These are phyloP conservation scores for Lanius ludovicianus DNA, from an alignment of 2,113 vertebrate genomes.

Conservation along the genomic window DNA sequence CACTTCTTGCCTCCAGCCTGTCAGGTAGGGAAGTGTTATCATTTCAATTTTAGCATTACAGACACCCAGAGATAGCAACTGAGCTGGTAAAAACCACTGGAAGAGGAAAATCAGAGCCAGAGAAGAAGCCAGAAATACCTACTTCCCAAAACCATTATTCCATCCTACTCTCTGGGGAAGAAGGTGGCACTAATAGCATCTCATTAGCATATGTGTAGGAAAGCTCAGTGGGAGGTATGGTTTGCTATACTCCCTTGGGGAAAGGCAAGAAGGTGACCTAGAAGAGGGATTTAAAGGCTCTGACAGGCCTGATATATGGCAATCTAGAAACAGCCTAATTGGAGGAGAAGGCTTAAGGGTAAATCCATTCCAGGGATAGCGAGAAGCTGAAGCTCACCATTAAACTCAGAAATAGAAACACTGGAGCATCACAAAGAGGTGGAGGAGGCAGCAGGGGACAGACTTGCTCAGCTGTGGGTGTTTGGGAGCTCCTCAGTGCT, in stretches of 20 bases:
- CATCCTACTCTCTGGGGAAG: neutral
- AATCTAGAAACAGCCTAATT: neutral
- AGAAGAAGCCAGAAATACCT: neutral
- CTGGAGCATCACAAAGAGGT: rapidly evolving
- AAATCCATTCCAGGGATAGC: neutral
- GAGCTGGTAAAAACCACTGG: neutral
- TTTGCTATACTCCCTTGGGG: neutral
- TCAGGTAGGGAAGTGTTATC: neutral
- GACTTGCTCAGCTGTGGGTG: neutral
- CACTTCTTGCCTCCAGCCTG: neutral
- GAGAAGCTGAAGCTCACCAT: neutral
- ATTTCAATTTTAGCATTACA: neutral
- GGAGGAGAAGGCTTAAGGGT: neutral
- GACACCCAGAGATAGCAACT: neutral
- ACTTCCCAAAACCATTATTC: neutral
- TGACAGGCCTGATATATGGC: neutral
- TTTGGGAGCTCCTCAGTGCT: neutral
- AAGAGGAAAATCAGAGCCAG: neutral
- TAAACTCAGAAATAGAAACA: neutral
- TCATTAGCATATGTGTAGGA: neutral
- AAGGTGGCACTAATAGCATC: neutral
- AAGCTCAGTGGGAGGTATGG: neutral
- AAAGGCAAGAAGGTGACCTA: slow-evolving; percentile 9
- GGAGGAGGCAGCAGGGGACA: rapidly evolving
- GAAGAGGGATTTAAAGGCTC: neutral